Base-by-base conservation (phyloP, 2,888 invertebrate genomes). In the Alcis repandata region DNA sequence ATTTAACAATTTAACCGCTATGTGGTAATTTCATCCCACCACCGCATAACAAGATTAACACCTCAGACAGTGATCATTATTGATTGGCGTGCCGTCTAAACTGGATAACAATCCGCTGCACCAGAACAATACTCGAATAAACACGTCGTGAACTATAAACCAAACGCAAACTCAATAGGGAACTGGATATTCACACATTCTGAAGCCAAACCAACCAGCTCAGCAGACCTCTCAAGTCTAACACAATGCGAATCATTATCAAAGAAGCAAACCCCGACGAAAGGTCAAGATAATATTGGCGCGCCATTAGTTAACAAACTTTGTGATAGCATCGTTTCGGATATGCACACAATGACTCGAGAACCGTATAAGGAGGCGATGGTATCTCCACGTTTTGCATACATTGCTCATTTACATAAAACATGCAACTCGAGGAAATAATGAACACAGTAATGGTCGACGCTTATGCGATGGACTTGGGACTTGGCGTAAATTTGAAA, bases 391-490 rank as follows among this genome's bases (percentile, higher is more conserved):
- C 58, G 59, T 73, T 76, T 74, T 71, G 68, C 79, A 79, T 80
- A 78, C 80, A 82, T 66, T 82, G 70, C 78, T 76, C 76, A 79
- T 82, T 79, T 78, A 73, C 63, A 75, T 67, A 58, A 63, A 69
- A 69, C 61, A 63, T 66, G 71, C 68, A 57, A 74, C 72, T 72
- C 59, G 41, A 54, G 49, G 43, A 46, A 20, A 41, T 68, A 74
- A 79, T 73, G 76, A 77, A 76, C 67, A 56, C 40, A 41, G 73
- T 60, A 75, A 70, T 71, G 71, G 73, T 64, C 71, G 64, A 41
- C 56, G 46, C 45, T 61, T 63, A 46, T 49, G 49, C 32, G 40
- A 49, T 57, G 43, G 51, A 46, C 40, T 57, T 40, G 40, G 33
- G 6, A 13, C 17, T 48, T 43, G 43, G 48, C 32, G 57, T 65